Evolutionary conservation across 2,888 invertebrate species (phyloP), one percentile per base, ranked within the genome.

Genomic region (Flexamia atlantica): DNA sequence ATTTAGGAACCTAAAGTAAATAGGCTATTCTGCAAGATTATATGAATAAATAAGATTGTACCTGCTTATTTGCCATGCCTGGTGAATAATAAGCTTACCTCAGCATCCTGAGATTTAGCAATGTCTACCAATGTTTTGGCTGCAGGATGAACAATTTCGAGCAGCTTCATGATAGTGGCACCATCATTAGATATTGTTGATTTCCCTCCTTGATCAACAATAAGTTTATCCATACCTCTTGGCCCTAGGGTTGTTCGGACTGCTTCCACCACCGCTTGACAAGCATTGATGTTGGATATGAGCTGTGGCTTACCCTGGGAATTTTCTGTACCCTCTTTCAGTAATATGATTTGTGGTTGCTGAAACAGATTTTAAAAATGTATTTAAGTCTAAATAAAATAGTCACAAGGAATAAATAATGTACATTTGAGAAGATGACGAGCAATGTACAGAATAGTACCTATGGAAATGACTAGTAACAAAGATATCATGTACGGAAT

Each of bases 171-270:
- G 86, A 99, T 99, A 0, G 99, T 99, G 7, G 99, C 99, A 17
- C 99, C 99, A 91, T 99, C 99, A 89, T 99, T 99, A 0, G 99
- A 99, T 87, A 99, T 99, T 1, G 98, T 98, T 0, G 98, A 96
- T 89, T 97, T 97, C 84, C 98, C 98, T 87, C 93, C 93, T 85
- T 93, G 93, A 89, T 97, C 96, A 0, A 99, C 98, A 85, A 99
- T 98, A 81, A 99, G 92, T 90, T 99, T 99, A 91, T 99, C 99
- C 98, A 99, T 98, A 86, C 99, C 99, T 36, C 99, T 94, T 7
- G 99, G 99, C 68, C 99, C 99, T 60, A 99, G 92, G 0, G 99
- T 99, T 0, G 99, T 99, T 84, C 99, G 94, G 85, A 99, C 98
- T 53, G 98, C 97, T 92, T 99, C 99, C 0, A 97, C 98, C 42